A percentile compares a stretch with the other conserved stretches of the same genome.
phyloP scores from a whole-genome alignment of 2,113 vertebrate genomes.

The Vulpes ferrilata region DNA sequence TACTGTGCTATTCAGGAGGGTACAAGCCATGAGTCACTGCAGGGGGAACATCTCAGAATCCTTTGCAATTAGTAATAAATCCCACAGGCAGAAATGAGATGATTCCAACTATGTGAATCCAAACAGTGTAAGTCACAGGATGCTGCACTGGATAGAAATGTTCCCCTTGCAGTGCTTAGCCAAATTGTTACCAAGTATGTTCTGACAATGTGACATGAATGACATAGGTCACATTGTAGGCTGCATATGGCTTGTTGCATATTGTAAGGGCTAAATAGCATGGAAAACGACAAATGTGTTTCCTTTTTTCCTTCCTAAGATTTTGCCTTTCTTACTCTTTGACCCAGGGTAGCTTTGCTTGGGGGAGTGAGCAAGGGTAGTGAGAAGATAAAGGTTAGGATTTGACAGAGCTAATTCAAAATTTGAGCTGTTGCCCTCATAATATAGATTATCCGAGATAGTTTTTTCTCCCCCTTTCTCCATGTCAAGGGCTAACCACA shows the following conservation, averaged over 20 bases:
- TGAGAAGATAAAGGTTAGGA: neutral
- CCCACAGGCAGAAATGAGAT: neutral
- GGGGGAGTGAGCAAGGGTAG: neutral
- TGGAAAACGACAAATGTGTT: neutral
- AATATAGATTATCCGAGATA: neutral
- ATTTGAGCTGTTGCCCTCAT: neutral
- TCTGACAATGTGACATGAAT: neutral
- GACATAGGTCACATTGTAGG: neutral
- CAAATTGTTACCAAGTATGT: neutral
- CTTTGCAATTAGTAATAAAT: neutral
- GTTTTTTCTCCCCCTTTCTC: neutral
- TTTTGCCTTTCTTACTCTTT: neutral
- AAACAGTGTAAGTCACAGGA: neutral
- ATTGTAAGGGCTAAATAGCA: neutral
- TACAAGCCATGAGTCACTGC: neutral
- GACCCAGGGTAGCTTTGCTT: neutral
- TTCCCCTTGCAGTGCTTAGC: neutral
- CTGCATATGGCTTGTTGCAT: neutral
- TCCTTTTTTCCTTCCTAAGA: neutral
- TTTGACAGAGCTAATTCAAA: neutral
- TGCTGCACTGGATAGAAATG: neutral
- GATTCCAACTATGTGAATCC: neutral
- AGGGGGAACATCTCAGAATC: neutral
- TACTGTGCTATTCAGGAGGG: neutral
- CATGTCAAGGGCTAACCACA: neutral